Percentiles rank a stretch among this genome's conserved stretches.
phyloP scores from a whole-genome alignment of 1,140 invertebrate genomes.

The Schlechtendalia chinensis region DNA sequence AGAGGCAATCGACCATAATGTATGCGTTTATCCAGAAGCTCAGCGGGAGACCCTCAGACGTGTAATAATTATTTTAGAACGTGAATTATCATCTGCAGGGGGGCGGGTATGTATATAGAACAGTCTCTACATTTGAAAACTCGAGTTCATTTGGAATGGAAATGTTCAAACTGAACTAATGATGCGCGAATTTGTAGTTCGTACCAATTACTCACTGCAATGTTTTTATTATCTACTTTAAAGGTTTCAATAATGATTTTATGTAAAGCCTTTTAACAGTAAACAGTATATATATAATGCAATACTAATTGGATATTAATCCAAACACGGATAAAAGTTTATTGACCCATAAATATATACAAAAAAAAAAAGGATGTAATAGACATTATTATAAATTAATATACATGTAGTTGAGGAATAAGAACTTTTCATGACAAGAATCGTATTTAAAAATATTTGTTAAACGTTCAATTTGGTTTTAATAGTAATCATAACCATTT shows the following conservation, averaged over 20 bases:
- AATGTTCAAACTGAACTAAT: slow-evolving; percentile 28
- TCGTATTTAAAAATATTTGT: too few relatives aligned
- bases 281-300: not conserved
- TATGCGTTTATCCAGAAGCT: slow-evolving; percentile 48
- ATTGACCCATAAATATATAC: not conserved
- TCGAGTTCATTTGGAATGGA: not conserved
- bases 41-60: slow-evolving; percentile 45
- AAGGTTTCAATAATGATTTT: slow-evolving; percentile 44
- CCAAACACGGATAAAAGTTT: slow-evolving; percentile 2
- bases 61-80: slow-evolving; percentile 50
- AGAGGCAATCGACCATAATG: slow-evolving; percentile 49
- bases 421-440: too few relatives aligned
- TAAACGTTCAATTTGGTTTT: too few relatives aligned
- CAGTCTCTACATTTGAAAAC: not conserved
- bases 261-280: slow-evolving; percentile 36
- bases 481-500: too few relatives aligned
- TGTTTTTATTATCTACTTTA: slow-evolving; percentile 14
- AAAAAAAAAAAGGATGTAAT: not conserved
- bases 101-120: not conserved
- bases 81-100: slow-evolving; percentile 36
- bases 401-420: too few relatives aligned
- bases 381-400: too few relatives aligned
- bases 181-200: not conserved
- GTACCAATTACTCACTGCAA: not conserved
- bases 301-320: slow-evolving; percentile 39